These are phyloP conservation scores for Rutilus rutilus DNA, from an alignment of 2,113 vertebrate species.

Conservation along the genomic window DNA sequence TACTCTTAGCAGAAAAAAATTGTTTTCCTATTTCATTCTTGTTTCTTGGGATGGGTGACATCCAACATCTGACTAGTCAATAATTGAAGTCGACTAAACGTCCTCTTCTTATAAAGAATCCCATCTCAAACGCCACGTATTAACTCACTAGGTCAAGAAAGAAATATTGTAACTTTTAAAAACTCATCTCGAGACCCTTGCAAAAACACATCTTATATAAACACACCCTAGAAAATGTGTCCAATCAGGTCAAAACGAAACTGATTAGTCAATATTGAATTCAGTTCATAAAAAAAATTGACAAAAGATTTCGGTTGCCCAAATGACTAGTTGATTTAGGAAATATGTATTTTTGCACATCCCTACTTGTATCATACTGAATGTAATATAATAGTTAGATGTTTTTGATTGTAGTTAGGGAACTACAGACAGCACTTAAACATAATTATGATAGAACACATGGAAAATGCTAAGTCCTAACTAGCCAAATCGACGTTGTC, in stretches of 20 bases:
- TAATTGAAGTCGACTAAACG: neutral
- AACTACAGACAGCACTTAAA: neutral
- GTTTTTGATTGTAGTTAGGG: neutral
- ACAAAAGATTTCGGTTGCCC: neutral
- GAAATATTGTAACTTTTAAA: no score
- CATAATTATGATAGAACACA: neutral
- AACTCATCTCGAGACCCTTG: no score
- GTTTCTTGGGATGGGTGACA: neutral
- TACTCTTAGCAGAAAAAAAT: conserved; percentile 57
- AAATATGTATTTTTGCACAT: neutral
- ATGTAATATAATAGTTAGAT: neutral
- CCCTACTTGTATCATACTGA: neutral
- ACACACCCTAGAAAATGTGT: no score
- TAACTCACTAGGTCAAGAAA: neutral
- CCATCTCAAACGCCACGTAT: neutral
- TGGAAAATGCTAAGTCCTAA: neutral
- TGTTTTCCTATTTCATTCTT: conserved; percentile 36
- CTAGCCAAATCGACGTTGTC: neutral
- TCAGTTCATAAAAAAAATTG: neutral
- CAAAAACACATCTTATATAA: no score
- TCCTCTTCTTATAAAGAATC: neutral
- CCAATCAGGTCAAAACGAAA: no score
- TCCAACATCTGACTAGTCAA: neutral
- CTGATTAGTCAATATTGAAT: neutral
- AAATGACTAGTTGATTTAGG: neutral